Base-by-base conservation (phyloP, 2,888 invertebrate species). In the Malacosoma neustria region DNA sequence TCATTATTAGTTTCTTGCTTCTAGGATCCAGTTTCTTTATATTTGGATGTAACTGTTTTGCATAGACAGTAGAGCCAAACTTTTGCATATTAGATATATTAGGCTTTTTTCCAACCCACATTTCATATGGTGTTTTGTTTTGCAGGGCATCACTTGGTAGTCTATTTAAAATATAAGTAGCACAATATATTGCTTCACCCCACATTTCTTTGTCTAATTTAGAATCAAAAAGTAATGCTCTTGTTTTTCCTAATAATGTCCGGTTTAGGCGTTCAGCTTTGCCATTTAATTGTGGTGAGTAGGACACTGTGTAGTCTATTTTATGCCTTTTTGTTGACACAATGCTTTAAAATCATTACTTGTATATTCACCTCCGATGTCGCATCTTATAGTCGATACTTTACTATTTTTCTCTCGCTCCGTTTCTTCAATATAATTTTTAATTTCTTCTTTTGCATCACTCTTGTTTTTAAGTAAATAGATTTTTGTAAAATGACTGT, bases 121-220 rank as follows among this genome's bases (percentile, higher is more conserved):
- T 40, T 47, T 68, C 66, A 49, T 45, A 71, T 46, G 68, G 69
- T 47, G 68, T 69, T 55, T 62, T 59, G 36, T 38, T 38, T 37
- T 50, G 55, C 14, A 68, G 36, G 15, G 61, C 59, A 53, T 48
- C 57, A 33, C 58, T 69, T 31, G 67, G 66, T n/a, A 48, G 48
- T 36, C 54, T 39, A 49, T 72, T 73, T 29, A 68, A 55, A 36
- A 72, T 50, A 49, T 64, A 61, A 14, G 56, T 53, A 32, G 65
- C 63, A 33, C 64, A 64, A 35, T 61, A 45, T 9, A 69, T 52
- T 14, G 66, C 68, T 45, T 69, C 66, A 29, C 60, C 57, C 69
- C 67, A 30, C 6, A 30, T 5, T 9, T 11, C 29, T 31, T 39
- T 39, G 6, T 34, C 13, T 31, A 39, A 36, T 14, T 30, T 36